Evolutionary conservation across 2,888 invertebrate species (phyloP), one percentile per base, ranked within the genome.

Genomic region (Parnassius apollo): DNA sequence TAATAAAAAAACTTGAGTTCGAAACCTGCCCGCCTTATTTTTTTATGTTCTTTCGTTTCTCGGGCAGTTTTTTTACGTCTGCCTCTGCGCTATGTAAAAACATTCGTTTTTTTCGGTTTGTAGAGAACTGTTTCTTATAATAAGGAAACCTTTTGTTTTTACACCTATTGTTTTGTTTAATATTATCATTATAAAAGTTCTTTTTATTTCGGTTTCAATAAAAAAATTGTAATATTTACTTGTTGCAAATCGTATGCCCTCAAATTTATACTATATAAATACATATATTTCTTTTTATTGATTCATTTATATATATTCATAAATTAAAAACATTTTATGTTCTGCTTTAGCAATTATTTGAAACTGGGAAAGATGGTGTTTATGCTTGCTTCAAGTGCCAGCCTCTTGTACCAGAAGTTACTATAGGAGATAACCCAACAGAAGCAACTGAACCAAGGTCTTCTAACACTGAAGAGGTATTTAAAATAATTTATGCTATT

Each of bases 21-120:
- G 83, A 87, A 90, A 90, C 89, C 88, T 84, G 89, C 89, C 88
- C 86, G 90, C 88, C 82, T 73, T 83, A 85, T 87, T 88, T 90
- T 87, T 88, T 86, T 81, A 76, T 78, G 80, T 77, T 77, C 71
- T 69, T 74, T 74, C 73, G 76, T 77, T 80, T 77, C 81, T 76
- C 81, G 75, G 77, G 77, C 75, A 84, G 86, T 85, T 89, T 91
- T 87, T 90, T 90, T 88, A 82, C 84, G 90, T 90, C 89, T 90
- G 90, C 86, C 87, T 84, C 84, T 69, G 82, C 80, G 82, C 81
- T 76, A 81, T 78, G 75, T 84, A 87, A 87, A 87, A 86, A 88
- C 74, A 74, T 75, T 78, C 75, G 81, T 84, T 84, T 48, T 81
- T 75, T 83, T 81, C 65, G 65, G 61, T 65, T 71, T 73, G 72